These are phyloP conservation scores for Drosophila buzzatii DNA, from an alignment of 2,888 invertebrate genomes.

Conservation along the genomic window DNA sequence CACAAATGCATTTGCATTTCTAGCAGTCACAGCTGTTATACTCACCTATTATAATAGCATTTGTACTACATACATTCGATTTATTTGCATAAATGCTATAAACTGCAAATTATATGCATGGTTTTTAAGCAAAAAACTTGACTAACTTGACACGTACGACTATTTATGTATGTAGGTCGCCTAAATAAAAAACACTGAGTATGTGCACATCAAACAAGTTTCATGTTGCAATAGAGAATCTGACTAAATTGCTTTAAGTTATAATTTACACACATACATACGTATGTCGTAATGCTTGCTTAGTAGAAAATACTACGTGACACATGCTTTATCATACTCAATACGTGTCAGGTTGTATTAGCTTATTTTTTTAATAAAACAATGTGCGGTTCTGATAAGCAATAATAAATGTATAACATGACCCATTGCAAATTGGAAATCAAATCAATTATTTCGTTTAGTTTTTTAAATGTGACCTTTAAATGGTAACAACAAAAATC, in stretches of 20 bases:
- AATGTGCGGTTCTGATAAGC: neutral
- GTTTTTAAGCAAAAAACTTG: neutral
- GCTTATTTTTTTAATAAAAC: too few species aligned
- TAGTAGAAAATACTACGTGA: neutral
- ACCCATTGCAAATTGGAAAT: too few species aligned
- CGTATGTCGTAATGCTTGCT: neutral
- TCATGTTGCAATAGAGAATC: constrained; percentile 2
- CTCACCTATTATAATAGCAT: neutral
- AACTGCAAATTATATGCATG: neutral
- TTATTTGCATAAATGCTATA: neutral
- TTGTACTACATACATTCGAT: neutral
- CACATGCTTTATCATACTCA: neutral
- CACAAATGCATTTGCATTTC: neutral
- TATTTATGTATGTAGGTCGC: neutral
- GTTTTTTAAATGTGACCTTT: too few species aligned
- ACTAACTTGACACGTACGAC: constrained; percentile 2
- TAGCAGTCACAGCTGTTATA: neutral
- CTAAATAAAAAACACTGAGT: neutral
- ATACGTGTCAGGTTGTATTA: neutral
- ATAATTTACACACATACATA: neutral
- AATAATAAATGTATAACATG: neutral
- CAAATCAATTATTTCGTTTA: too few species aligned
- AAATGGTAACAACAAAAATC: too few species aligned
- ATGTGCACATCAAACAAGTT: constrained; percentile 1
- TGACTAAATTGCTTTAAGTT: neutral